These are phyloP conservation scores for Oreochromis niloticus DNA, from an alignment of 2,113 vertebrate species.

Conservation along the genomic window DNA sequence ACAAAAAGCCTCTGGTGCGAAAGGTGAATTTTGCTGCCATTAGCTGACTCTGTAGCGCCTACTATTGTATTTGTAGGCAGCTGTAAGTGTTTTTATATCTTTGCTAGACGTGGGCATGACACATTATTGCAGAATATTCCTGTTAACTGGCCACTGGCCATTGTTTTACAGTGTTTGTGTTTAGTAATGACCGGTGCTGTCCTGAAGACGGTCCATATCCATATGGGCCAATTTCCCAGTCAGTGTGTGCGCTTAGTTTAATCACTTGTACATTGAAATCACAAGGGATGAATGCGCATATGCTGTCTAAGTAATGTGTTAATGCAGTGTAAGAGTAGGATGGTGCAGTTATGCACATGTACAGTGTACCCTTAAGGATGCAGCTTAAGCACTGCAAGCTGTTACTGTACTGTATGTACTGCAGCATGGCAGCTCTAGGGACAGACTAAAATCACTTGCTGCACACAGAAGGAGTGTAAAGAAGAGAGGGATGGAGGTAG, in stretches of 20 bases:
- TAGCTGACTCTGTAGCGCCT: slow-evolving; percentile 6
- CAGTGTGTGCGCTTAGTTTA: not conserved
- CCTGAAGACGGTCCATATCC: not conserved
- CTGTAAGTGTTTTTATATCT: not conserved
- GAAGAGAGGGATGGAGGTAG: not conserved
- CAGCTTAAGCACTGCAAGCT: slow-evolving; percentile 25
- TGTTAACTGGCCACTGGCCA: slow-evolving; percentile 8
- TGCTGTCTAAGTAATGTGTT: not conserved
- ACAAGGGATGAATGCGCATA: not conserved
- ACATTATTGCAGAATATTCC: not conserved
- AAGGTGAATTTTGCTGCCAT: slow-evolving; percentile 6
- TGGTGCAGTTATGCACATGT: not conserved
- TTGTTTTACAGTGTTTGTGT: not conserved
- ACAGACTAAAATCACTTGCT: not conserved
- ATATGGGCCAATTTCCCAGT: not conserved
- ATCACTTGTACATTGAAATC: not conserved
- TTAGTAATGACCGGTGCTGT: not conserved
- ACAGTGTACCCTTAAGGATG: slow-evolving; percentile 12
- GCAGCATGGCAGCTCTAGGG: slow-evolving; percentile 15
- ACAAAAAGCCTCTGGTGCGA: not conserved
- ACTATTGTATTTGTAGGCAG: not conserved
- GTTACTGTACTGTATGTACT: slow-evolving; percentile 1
- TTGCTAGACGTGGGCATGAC: not conserved
- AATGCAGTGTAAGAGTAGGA: not conserved
- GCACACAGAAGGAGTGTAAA: not conserved